phyloP scores from a whole-genome alignment of 1,140 invertebrate genomes.

The Venustaconcha ellipsiformis region DNA sequence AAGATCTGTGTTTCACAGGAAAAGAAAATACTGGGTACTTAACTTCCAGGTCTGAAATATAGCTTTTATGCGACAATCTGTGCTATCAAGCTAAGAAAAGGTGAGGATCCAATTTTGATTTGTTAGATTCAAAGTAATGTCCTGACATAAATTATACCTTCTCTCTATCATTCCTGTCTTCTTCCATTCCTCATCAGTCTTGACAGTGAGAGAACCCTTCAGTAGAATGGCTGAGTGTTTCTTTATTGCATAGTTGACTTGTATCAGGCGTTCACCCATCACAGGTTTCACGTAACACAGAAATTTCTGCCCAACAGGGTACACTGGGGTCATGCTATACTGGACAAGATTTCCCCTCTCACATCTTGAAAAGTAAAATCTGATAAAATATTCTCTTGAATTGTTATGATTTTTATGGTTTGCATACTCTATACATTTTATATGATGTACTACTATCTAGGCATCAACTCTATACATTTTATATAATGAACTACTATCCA shows the following conservation, averaged over 20 bases:
- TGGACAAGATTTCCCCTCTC: conserved; percentile 22
- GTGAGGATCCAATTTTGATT: background rate
- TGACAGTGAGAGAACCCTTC: conserved; percentile 3
- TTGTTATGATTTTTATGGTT: too few relatives aligned
- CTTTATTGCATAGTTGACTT: conserved; percentile 17
- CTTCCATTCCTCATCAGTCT: conserved; percentile 20
- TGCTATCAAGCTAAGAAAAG: too few relatives aligned
- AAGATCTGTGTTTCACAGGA: too few relatives aligned
- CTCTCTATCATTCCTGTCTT: conserved; percentile 19
- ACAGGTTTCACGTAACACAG: conserved; percentile 23
- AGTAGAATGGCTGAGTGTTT: background rate
- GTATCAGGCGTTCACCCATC: conserved; percentile 1
- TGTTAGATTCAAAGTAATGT: background rate
- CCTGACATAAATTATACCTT: conserved; percentile 3
- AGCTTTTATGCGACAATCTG: too few relatives aligned
- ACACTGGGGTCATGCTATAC: conserved; percentile 14
- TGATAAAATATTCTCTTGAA: too few relatives aligned
- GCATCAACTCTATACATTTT: too few relatives aligned
- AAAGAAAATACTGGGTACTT: too few relatives aligned
- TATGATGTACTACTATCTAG: too few relatives aligned
- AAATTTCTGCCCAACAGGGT: conserved; percentile 1
- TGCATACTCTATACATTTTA: too few relatives aligned
- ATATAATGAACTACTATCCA: too few relatives aligned
- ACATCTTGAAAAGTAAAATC: conserved; percentile 12
- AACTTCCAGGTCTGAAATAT: too few relatives aligned